phyloP scores from a whole-genome alignment of 2,888 invertebrate genomes.

The Lymantria dispar region DNA sequence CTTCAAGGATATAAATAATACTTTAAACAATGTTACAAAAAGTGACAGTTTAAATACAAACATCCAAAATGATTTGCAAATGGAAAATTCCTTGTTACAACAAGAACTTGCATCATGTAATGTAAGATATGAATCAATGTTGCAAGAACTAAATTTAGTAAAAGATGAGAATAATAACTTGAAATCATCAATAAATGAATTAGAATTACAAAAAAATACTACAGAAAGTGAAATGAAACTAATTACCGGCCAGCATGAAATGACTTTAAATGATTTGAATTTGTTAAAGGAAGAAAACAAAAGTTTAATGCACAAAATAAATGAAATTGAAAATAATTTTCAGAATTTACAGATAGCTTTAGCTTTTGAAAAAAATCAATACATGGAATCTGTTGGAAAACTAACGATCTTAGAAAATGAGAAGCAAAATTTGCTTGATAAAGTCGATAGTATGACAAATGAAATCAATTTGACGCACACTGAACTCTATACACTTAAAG shows the following conservation, averaged over 20 bases:
- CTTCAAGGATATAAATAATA: conserved; percentile 27
- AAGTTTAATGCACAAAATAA: conserved; percentile 28
- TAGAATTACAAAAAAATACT: conserved; percentile 18
- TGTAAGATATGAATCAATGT: conserved; percentile 27
- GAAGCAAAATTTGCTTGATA: conserved; percentile 19
- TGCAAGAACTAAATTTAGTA: conserved; percentile 32
- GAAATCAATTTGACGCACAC: conserved; percentile 19
- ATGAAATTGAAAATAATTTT: conserved; percentile 33
- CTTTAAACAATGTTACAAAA: conserved; percentile 21
- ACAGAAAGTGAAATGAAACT: conserved; percentile 24
- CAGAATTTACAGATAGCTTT: conserved; percentile 27
- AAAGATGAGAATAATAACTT: conserved; percentile 40
- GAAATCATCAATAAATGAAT: conserved; percentile 26
- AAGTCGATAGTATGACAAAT: conserved; percentile 18
- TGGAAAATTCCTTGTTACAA: conserved; percentile 29
- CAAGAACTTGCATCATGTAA: conserved; percentile 30
- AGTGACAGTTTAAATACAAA: conserved; percentile 18
- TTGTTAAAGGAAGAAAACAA: conserved; percentile 27
- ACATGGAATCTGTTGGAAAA: conserved; percentile 13
- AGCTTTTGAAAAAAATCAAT: conserved; percentile 23
- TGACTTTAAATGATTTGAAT: conserved; percentile 24
- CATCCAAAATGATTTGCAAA: conserved; percentile 21
- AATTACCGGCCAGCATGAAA: conserved; percentile 17
- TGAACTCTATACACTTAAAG: conserved; percentile 31
- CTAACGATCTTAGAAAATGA: conserved; percentile 19